Evolutionary conservation across 2,888 invertebrate genomes (phyloP).

Genomic region (Heliconius erato): DNA sequence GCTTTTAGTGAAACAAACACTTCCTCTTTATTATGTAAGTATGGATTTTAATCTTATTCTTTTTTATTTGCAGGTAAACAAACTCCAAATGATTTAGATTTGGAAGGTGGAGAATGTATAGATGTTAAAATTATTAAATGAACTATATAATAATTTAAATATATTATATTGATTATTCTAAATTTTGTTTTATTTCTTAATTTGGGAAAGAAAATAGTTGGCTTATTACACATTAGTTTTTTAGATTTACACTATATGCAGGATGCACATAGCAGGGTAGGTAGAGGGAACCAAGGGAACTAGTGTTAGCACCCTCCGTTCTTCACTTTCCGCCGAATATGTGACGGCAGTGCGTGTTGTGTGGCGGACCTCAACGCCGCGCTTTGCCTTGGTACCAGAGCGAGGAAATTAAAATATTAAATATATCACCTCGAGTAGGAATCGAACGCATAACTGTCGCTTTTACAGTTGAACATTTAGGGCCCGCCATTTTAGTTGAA

Average conservation of each 20-base stretch:
- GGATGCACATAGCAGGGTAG: background rate
- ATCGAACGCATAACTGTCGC: background rate
- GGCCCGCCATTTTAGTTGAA: no score
- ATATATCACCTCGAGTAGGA: background rate
- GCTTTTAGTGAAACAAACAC: background rate
- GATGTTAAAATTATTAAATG: constrained; percentile 76
- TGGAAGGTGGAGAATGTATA: constrained; percentile 85
- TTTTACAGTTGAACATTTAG: no score
- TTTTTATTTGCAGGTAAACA: constrained; percentile 65
- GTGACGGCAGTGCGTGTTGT: no score
- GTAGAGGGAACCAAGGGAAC: background rate
- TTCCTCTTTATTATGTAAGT: background rate
- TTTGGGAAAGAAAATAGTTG: background rate
- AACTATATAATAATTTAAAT: constrained; percentile 48
- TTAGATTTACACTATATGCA: background rate
- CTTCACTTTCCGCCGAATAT: no score
- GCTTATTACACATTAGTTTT: background rate
- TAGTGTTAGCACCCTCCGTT: no score
- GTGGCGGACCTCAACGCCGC: no score
- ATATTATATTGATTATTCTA: background rate
- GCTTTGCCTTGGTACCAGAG: background rate
- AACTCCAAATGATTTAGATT: constrained; percentile 75
- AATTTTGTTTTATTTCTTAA: background rate
- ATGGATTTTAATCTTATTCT: background rate
- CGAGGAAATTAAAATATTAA: background rate